These are phyloP conservation scores for Mustela nigripes DNA, from an alignment of 2,113 vertebrate species.

Conservation along the genomic window DNA sequence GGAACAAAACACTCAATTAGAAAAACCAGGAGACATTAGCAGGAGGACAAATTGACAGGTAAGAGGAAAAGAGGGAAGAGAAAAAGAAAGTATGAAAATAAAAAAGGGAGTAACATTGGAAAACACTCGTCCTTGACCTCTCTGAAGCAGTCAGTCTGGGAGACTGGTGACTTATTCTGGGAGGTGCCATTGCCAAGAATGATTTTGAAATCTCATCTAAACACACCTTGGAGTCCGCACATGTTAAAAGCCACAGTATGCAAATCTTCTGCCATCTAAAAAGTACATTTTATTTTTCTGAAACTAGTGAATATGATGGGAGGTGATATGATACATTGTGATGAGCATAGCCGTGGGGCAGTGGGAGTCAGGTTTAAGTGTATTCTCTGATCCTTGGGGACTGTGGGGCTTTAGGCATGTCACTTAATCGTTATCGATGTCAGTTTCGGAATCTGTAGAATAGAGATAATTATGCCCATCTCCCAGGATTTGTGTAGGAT, in stretches of 20 bases:
- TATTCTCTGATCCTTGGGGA: neutral
- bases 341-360: neutral
- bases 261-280: neutral
- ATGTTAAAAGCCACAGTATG: neutral
- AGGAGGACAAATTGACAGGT: neutral
- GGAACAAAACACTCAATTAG: neutral
- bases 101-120: neutral
- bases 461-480: neutral
- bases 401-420: neutral
- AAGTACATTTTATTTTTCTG: conserved; percentile 39
- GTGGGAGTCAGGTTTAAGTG: neutral
- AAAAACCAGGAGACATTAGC: neutral
- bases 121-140: neutral
- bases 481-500: conserved; percentile 13
- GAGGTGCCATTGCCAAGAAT: too few species aligned
- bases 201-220: neutral
- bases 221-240: neutral
- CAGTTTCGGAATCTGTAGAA: neutral
- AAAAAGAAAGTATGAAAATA: neutral
- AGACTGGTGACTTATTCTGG: neutral
- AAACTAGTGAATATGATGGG: neutral
- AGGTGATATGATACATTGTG: neutral
- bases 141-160: neutral
- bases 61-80: neutral
- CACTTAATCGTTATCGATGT: neutral